Percentiles rank a stretch among this genome's conserved stretches.
Evolutionary conservation across 2,113 vertebrate genomes (phyloP).

Genomic region (Desmodus rotundus): DNA sequence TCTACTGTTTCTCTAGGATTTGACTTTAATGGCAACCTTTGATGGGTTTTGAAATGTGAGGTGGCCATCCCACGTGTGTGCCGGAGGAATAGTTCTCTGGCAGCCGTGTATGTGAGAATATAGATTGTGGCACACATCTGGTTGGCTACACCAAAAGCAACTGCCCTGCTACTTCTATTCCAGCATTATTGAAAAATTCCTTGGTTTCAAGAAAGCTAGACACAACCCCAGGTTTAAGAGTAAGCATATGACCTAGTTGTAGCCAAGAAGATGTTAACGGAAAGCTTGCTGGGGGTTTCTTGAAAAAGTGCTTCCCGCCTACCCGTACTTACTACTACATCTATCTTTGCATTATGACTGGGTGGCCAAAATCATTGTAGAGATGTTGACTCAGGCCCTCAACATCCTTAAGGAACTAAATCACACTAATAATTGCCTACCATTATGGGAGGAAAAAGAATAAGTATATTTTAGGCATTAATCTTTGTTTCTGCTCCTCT

Average conservation of each 20-base stretch:
- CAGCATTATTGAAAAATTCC: not conserved
- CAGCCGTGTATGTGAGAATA: not conserved
- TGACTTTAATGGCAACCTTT: not conserved
- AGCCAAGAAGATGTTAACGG: not conserved
- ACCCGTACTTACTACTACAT: not conserved
- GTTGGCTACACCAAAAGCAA: not conserved
- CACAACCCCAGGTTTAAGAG: not conserved
- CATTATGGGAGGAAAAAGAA: not conserved
- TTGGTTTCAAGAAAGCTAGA: not conserved
- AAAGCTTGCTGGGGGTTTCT: not conserved
- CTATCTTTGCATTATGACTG: not conserved
- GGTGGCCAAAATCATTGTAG: not conserved
- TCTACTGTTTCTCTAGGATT: not conserved
- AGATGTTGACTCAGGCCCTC: not conserved
- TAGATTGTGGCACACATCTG: not conserved
- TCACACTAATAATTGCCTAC: not conserved
- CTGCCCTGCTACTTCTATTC: not conserved
- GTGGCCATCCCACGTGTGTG: not conserved
- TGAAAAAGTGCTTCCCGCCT: not conserved
- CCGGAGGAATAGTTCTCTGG: not conserved
- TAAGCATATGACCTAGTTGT: not conserved
- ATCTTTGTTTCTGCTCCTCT: not conserved
- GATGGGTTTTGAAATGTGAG: not conserved
- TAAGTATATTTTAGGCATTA: not conserved
- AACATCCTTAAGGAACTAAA: not conserved